Conservation (phyloP, 1,140 invertebrate species). For the Panagrolaimus sp. region DNA sequence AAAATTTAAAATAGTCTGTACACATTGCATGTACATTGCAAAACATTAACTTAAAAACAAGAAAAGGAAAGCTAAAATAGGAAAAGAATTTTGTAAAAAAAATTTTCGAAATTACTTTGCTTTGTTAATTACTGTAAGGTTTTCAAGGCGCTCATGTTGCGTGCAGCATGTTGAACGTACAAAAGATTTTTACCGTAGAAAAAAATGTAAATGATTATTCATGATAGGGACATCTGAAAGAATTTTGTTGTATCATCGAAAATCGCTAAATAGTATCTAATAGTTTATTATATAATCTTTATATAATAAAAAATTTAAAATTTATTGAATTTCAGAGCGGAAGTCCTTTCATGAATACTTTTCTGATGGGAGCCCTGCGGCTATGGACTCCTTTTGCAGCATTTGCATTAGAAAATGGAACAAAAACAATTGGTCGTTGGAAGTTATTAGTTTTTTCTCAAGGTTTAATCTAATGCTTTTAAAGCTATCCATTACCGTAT, state of each 20-base stretch:
- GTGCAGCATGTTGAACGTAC: too few species aligned
- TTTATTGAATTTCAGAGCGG: constrained; percentile 27
- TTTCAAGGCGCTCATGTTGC: too few species aligned
- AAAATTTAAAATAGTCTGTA: background rate
- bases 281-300: too few species aligned
- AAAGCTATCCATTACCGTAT: background rate
- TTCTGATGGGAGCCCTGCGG: constrained; percentile 37
- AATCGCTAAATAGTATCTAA: constrained; percentile 13
- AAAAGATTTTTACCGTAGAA: too few species aligned
- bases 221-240: background rate
- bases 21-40: background rate
- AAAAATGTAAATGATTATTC: background rate
- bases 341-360: constrained; percentile 38
- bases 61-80: too few species aligned
- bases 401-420: constrained; percentile 32
- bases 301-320: too few species aligned
- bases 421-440: constrained; percentile 33
- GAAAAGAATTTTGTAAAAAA: too few species aligned
- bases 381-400: constrained; percentile 42
- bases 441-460: constrained; percentile 33
- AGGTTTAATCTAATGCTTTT: constrained; percentile 22
- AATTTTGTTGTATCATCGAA: background rate
- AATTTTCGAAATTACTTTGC: too few species aligned
- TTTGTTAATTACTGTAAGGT: too few species aligned
- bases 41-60: too few species aligned